Base-by-base conservation (phyloP, 2,888 invertebrate genomes). In the Pseudococcus longispinus region DNA sequence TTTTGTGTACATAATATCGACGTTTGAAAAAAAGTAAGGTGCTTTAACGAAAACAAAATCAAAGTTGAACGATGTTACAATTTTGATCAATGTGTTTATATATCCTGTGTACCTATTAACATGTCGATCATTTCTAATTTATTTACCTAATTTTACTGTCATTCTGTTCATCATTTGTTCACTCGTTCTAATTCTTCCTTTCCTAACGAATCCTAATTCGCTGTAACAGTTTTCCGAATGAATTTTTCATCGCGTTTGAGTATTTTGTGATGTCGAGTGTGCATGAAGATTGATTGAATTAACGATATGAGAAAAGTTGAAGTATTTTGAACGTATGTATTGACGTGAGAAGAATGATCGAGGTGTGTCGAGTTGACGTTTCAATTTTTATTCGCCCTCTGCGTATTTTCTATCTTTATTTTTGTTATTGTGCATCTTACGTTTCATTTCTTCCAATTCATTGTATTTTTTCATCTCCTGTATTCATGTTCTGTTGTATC, bases 1-100 rank as follows among this genome's bases (percentile, higher is more conserved):
- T 77, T n/a, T 77, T 37, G 77, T 77, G 77, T 77, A 77, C 15
- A 77, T 77, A 77, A 77, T 26, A 26, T 15, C 26, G 26, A 65
- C 9, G 9, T 37, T 37, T 37, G 55, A n/a, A n/a, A 29, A 18
- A 29, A 70, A 70, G 65, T 65, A 65, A 70, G 29, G 29, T 70
- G 29, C 70, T 70, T 37, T 60, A 13, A 13, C 82, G 42, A 44
- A 82, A 80, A 37, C 5, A 8, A n/a, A 6, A 80, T 80, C 32
- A 15, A 32, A 44, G 44, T 42, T 44, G 44, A 37, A 44, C 80
- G 42, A 82, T 23, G 60, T 20, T 60, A 9, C 60, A 23, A 23
- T 60, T 60, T 60, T 9, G 60, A 60, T 15, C 0, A 20, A 11
- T 0, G 55, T 55, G 15, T 18, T 55, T n/a, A 6, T 3, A 8